These are phyloP conservation scores for Epiperipatus broadwayi DNA, from an alignment of 2,888 invertebrate species.

Conservation along the genomic window DNA sequence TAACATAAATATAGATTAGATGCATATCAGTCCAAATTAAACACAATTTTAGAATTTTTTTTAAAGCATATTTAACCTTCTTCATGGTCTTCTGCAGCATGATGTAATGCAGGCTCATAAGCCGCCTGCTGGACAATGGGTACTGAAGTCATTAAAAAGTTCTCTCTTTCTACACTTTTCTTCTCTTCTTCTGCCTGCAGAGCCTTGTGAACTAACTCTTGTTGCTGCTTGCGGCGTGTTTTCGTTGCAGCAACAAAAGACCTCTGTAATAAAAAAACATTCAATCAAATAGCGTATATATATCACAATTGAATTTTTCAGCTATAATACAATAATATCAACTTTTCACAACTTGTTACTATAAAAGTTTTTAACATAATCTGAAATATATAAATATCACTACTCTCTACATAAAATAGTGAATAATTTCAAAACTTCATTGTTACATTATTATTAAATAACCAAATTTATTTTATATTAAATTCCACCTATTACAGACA, in stretches of 20 bases:
- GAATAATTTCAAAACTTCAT: too few relatives aligned
- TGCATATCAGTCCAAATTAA: too few relatives aligned
- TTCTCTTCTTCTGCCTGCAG: conserved; percentile 88
- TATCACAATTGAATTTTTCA: not conserved
- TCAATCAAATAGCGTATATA: not conserved
- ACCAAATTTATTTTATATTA: too few relatives aligned
- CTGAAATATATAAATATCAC: too few relatives aligned
- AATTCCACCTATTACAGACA: too few relatives aligned
- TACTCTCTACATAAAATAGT: too few relatives aligned
- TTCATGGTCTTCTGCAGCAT: conserved; percentile 63
- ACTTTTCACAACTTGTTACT: too few relatives aligned
- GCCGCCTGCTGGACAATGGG: conserved; percentile 88
- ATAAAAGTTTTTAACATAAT: too few relatives aligned
- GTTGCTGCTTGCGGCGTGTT: conserved; percentile 94
- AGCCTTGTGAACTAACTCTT: conserved; percentile 86
- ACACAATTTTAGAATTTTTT: too few relatives aligned
- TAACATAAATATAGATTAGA: too few relatives aligned
- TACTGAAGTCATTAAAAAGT: conserved; percentile 83
- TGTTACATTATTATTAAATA: too few relatives aligned
- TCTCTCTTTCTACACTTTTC: conserved; percentile 77
- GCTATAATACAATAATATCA: not conserved
- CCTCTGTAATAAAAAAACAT: conserved; percentile 40
- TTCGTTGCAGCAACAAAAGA: conserved; percentile 94
- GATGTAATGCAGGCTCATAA: conserved; percentile 76
- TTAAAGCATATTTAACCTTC: conserved; percentile 43